Base-by-base conservation (phyloP, 2,797 vertebrate species). In the Trachurus trachurus region DNA sequence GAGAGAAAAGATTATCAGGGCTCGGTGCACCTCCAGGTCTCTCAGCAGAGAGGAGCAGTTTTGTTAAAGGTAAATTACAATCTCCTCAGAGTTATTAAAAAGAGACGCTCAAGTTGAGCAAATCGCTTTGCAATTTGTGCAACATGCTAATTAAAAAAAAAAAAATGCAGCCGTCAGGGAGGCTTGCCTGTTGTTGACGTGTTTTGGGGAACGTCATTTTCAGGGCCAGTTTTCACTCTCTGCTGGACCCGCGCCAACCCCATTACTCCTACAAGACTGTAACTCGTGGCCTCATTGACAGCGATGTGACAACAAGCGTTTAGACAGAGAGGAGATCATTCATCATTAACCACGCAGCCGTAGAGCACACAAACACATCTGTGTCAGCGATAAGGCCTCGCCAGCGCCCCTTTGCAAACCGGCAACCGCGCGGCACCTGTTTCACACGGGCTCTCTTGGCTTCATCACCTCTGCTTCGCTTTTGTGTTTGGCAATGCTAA, bases 251-350 rank as follows among this genome's bases (percentile, higher is more conserved):
- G 1, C 0, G 86, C 91, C 91, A 90, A 86, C 72, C 65, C 88
- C 84, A 91, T 92, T 87, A 90, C 87, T 81, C 77, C 81, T 75
- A 89, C 90, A 75, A 81, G 87, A 89, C 86, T 83, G 84, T 85
- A 85, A 90, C 87, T 86, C 37, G 47, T 59, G 37, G 84, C 85
- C 80, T 86, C 90, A 88, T 80, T 82, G 91, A 93, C 88, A 85
- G 84, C 76, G 74, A 75, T 68, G 86, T 90, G 92, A 94, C 93
- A 90, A 93, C 89, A 83, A 80, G 87, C 81, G 76, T 92, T 91
- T 89, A 87, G 82, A 88, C 84, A 56, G 79, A 83, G 87, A 90
- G 90, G 90, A 89, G 92, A 94, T 95, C 92, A 89, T 89, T 95
- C 93, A 94, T 94, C 89, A 91, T 95, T 93, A 94, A 84, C 78